Base-by-base conservation (phyloP, 2,113 vertebrate genomes). In the Salvelinus sp. region DNA sequence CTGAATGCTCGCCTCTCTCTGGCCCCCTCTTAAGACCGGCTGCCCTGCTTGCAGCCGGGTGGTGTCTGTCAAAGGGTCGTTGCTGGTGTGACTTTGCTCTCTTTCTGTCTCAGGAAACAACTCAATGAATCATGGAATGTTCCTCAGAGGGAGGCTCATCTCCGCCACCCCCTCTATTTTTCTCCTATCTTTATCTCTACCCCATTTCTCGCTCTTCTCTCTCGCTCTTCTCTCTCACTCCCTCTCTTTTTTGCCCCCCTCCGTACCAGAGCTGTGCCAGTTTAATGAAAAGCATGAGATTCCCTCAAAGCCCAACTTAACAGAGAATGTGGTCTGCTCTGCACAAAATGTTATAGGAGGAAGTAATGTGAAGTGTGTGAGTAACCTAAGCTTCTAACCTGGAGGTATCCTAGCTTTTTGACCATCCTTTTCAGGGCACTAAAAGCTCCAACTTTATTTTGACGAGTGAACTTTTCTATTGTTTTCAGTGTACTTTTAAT, bases 221-320 rank as follows among this genome's bases (percentile, higher is more conserved):
- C 80, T 77, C 68, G 0, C 69, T 65, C 30, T 33, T 33, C 33
- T 33, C 30, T 33, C 33, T 6, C 33, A 6, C 33, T 1, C 33
- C 6, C 33, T 33, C 30, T 33, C 30, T 33, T 6, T 25, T 33
- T 9, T 38, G 6, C 38, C 7, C 38, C 38, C 54, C 22, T 12
- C 74, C 22, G n/a, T 33, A 18, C 38, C 60, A 44, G 68, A 71
- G 58, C 68, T 44, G 7, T 10, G 66, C 16, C 66, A 23, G 22
- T 76, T 78, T 64, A 78, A 89, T 48, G 66, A 78, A 77, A 77
- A 81, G 50, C 77, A 80, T 0, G 13, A 64, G 68, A 16, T 71
- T 62, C n/a, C 22, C 20, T 38, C 62, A 30, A 75, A 70, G 65
- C 74, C 6, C 44, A 44, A 44, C 2, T 10, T 44, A 44, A 44